A percentile compares a stretch with the other conserved stretches of the same genome.
phyloP scores from a whole-genome alignment of 2,888 invertebrate species.

The Gisinianus flammeolus region DNA sequence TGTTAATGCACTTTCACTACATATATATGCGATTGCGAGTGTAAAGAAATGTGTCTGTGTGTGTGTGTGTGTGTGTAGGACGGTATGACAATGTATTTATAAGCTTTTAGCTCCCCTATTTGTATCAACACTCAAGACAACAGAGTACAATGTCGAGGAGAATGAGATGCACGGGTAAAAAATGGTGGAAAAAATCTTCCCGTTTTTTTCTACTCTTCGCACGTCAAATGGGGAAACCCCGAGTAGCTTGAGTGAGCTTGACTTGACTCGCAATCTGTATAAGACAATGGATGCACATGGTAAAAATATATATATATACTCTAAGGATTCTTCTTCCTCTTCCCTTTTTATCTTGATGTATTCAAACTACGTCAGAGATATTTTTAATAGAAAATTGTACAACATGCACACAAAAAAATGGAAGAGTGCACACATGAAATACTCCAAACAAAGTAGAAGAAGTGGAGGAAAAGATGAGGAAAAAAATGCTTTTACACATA shows the following conservation, averaged over 20 bases:
- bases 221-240: slow-evolving; percentile 6
- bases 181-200: not conserved
- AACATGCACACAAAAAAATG: not conserved
- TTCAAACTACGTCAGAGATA: not conserved
- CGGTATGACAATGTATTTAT: slow-evolving; percentile 26
- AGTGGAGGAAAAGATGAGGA: no score
- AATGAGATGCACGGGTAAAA: not conserved
- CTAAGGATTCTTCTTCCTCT: not conserved
- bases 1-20: slow-evolving; percentile 11
- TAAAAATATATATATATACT: not conserved
- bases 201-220: not conserved
- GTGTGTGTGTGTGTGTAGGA: not conserved
- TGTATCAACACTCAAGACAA: slow-evolving; percentile 18
- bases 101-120: slow-evolving; percentile 28
- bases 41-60: not conserved
- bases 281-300: slow-evolving; percentile 18
- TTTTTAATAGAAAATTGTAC: not conserved
- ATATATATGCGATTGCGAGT: not conserved
- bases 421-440: no score
- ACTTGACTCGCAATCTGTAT: slow-evolving; percentile 16
- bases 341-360: no score
- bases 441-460: no score
- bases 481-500: no score
- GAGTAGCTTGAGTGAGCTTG: slow-evolving; percentile 20
- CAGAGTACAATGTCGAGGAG: not conserved